Evolutionary conservation across 2,888 invertebrate genomes (phyloP), one percentile per base, ranked within the genome.

Genomic region (Augochlorella aurata): DNA sequence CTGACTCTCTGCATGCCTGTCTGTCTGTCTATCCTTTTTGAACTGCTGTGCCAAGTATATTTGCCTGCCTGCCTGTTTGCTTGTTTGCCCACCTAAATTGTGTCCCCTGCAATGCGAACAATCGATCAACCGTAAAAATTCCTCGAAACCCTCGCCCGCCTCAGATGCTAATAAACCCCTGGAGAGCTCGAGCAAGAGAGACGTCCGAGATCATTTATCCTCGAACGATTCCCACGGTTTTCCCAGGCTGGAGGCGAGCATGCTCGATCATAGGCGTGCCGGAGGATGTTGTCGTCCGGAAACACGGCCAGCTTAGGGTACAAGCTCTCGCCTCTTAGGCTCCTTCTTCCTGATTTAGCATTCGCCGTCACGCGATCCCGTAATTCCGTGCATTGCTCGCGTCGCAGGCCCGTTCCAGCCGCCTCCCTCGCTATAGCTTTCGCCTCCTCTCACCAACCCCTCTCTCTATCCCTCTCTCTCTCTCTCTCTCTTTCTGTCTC

Each of bases 321-420:
- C 69, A 61, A 70, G 69, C 44, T 70, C 61, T 24, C 63, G 50
- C 44, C 58, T 58, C 58, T 58, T 24, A 58, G 63, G 63, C n/a
- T 44, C 38, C 63, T 45, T 67, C 61, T 66, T 21, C 38, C 79
- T 68, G 84, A 85, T 82, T 81, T 75, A 85, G 29, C 73, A 74
- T 72, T 10, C 10, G 18, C 54, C 52, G 77, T 69, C 84, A 84
- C 80, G 80, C 84, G 80, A 84, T 79, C 77, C 74, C 50, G 80
- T 68, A 82, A 82, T 82, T 84, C 71, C 74, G 70, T 79, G 74
- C 81, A 72, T 72, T 72, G 68, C 21, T 77, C 74, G 54, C 68
- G 47, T 67, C 67, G 67, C 47, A 68, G 49, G 74, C 76, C 83
- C 70, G 50, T 70, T 73, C 49, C 74, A 73, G 75, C 77, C 76